Evolutionary conservation across 1,140 invertebrate species (phyloP), one percentile per base, ranked within the genome.

Genomic region (Diabrotica undecimpunctata): DNA sequence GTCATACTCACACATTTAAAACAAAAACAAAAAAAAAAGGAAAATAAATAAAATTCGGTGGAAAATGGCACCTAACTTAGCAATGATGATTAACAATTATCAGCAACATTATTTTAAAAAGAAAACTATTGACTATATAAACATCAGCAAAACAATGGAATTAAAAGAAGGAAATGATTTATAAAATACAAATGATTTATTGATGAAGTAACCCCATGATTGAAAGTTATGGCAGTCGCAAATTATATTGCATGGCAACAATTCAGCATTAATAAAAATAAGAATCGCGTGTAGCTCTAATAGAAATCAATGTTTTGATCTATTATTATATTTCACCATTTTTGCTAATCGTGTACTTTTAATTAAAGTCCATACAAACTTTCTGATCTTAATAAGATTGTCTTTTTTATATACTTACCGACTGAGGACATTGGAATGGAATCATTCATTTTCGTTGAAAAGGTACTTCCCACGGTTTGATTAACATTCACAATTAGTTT

Each of bases 361-460:
- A 46, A 46, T 46, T 46, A 10, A 4, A 10, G n/a, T 46, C 8
- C 41, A 46, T 46, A n/a, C 41, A 46, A 46, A 46, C 2, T 10
- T 46, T 46, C 8, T 10, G 6, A 46, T 10, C 25, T 25, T 25
- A 25, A 25, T 2, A 25, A 25, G 4, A 25, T 25, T 25, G 25
- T 25, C 4, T 4, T 25, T 25, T 25, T 25, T 46, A 46, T 46
- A n/a, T 12, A 85, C 85, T 81, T 79, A 88, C 87, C 88, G 41
- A 88, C 87, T 51, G 83, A 86, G 56, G 86, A 87, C 72, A 89
- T 82, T 76, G 87, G 87, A 69, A 89, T 85, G 70, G 66, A 54
- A 62, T 90, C 88, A 76, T 88, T 87, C 87, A 90, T 89, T 80
- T 89, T 89, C 58, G 89, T 76, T 71, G 89, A 87, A 70, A 89